Base-by-base conservation (phyloP, 2,888 invertebrate species). In the Molorchus minor region DNA sequence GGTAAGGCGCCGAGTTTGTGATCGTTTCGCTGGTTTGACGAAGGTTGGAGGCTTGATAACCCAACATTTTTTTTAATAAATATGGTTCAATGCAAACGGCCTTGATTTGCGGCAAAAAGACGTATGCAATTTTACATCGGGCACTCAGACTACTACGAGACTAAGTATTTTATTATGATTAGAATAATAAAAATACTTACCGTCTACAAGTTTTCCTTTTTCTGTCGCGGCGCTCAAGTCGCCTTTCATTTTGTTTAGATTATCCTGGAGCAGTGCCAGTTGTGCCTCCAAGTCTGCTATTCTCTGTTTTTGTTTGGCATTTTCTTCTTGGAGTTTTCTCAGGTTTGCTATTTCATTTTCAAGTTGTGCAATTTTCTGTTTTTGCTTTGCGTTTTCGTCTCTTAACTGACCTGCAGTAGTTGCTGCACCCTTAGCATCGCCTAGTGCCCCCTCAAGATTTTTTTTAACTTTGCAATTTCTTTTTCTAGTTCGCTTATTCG, bases 351-450 rank as follows among this genome's bases (percentile, higher is more conserved):
- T 61, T 47, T 71, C 67, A 15, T 40, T 51, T 61, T 71, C 67
- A 1, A 70, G 58, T 15, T 68, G 46, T 1, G 43, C 25, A 19
- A 66, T 63, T 54, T 58, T 56, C 33, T 65, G 59, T 47, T 67
- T 69, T 40, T 62, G 63, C 33, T 69, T 69, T 12, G 62, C 56
- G 52, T 68, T 71, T 38, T 70, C 70, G 12, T 59, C 56, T 25
- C 56, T 64, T 12, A 68, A 35, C 36, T 66, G 60, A 21, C 29
- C 64, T 0, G 43, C 47, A n/a, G 33, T 49, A 35, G 47, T 44
- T 10, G 36, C 41, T 4, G 35, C 53, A 19, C 56, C 46, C 35
- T 62, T 58, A 1, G 62, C 56, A 13, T 68, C 60, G 17, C 61
- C 64, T 7, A 61, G 35, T 15, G 65, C 57, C 1, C 51, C 33